A percentile compares a stretch with the other conserved stretches of the same genome.
These are phyloP conservation scores for Sisor rabdophorus DNA, from an alignment of 2,113 vertebrate genomes.

Conservation along the genomic window DNA sequence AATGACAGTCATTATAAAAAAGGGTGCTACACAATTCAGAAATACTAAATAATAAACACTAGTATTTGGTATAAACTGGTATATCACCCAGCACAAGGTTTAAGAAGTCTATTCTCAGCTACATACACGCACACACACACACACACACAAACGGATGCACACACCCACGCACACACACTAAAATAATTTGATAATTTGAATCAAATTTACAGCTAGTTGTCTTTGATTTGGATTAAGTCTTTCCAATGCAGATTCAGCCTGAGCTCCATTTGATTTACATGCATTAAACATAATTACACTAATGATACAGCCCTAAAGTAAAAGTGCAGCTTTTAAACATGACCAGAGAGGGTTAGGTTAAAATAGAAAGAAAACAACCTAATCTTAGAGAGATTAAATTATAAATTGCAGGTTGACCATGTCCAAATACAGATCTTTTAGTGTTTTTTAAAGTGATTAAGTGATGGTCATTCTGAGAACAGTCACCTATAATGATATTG, in stretches of 20 bases:
- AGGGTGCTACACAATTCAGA: no score
- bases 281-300: no score
- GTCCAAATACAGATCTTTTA: not conserved
- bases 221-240: no score
- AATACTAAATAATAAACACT: no score
- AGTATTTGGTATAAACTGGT: no score
- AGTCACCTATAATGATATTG: constrained; percentile 3
- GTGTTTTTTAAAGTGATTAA: not conserved
- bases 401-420: not conserved
- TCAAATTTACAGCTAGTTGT: no score
- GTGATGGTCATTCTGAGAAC: constrained; percentile 5
- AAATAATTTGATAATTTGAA: not conserved
- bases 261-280: no score
- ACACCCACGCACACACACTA: not conserved
- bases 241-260: no score
- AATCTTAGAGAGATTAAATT: not conserved
- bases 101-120: no score
- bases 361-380: not conserved
- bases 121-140: no score
- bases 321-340: not conserved
- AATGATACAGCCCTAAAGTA: not conserved
- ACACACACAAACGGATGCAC: not conserved
- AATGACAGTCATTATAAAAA: no score
- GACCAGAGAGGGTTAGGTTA: not conserved
- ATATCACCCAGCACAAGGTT: no score